Evolutionary conservation across 2,797 vertebrate genomes (phyloP).

Genomic region (Vespertilio murinus): DNA sequence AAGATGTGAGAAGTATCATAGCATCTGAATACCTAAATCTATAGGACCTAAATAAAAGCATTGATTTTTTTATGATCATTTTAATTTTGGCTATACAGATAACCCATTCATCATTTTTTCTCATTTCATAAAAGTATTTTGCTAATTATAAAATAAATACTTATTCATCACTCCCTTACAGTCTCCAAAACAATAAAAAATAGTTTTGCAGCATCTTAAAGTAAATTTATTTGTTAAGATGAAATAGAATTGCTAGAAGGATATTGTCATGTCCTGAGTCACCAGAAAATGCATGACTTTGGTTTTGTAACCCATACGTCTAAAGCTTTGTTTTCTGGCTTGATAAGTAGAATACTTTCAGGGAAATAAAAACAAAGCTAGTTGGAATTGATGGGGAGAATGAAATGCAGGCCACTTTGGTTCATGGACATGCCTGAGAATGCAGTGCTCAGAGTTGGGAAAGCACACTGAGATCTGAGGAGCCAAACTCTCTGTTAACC

Average conservation of each 20-base stretch:
- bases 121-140: background rate
- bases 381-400: background rate
- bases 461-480: background rate
- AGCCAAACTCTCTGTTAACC: background rate
- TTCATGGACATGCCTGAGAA: background rate
- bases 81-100: background rate
- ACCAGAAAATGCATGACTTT: background rate
- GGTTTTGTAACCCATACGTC: background rate
- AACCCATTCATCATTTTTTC: background rate
- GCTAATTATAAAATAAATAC: background rate
- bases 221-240: background rate
- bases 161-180: background rate
- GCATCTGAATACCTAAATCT: background rate
- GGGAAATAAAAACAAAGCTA: background rate
- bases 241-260: background rate
- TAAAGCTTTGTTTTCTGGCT: background rate
- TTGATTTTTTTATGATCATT: background rate
- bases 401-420: background rate
- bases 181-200: background rate
- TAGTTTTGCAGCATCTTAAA: background rate
- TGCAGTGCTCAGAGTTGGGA: too few species aligned
- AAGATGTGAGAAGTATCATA: background rate
- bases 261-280: background rate
- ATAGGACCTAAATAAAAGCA: background rate
- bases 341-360: background rate